Percentiles rank a stretch among this genome's conserved stretches.
Evolutionary conservation across 2,113 vertebrate species (phyloP).

Genomic region (Cyprinus carpio): DNA sequence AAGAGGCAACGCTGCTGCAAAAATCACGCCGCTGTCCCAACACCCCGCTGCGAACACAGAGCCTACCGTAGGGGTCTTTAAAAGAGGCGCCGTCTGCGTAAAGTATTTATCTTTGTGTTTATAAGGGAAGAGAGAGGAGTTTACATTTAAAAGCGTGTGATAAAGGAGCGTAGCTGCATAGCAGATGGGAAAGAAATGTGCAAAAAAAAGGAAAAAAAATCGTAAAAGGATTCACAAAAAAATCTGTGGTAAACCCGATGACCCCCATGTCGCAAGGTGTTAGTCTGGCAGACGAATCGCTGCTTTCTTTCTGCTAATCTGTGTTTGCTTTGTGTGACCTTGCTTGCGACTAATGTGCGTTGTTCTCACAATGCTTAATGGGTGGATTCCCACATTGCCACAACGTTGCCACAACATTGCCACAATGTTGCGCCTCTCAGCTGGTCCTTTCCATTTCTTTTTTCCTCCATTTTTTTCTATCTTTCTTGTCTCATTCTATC

Average conservation of each 20-base stretch:
- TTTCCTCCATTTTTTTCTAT: constrained; percentile 23
- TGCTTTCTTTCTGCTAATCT: constrained; percentile 81
- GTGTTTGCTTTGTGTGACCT: constrained; percentile 92
- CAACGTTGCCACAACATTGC: constrained; percentile 44
- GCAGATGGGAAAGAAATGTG: constrained; percentile 29
- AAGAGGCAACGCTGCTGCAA: constrained; percentile 86
- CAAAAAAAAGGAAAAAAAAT: background rate
- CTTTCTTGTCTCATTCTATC: constrained; percentile 22
- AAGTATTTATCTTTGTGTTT: constrained; percentile 51
- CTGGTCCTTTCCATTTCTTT: constrained; percentile 42
- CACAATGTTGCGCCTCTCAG: constrained; percentile 61
- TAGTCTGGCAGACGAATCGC: constrained; percentile 73
- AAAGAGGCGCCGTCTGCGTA: constrained; percentile 39
- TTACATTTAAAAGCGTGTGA: constrained; percentile 40
- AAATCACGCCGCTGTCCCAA: constrained; percentile 87
- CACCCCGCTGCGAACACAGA: constrained; percentile 57
- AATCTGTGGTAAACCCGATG: constrained; percentile 67
- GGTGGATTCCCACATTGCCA: constrained; percentile 48
- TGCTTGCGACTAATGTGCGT: constrained; percentile 62
- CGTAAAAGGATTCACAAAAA: constrained; percentile 24
- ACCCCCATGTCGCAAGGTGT: constrained; percentile 70
- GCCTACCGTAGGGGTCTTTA: constrained; percentile 54
- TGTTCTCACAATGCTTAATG: constrained; percentile 71
- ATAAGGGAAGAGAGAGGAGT: constrained; percentile 43
- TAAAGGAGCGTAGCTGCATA: background rate